Base-by-base conservation (phyloP, 1,140 invertebrate genomes). In the Ceratosolen fusciceps region DNA sequence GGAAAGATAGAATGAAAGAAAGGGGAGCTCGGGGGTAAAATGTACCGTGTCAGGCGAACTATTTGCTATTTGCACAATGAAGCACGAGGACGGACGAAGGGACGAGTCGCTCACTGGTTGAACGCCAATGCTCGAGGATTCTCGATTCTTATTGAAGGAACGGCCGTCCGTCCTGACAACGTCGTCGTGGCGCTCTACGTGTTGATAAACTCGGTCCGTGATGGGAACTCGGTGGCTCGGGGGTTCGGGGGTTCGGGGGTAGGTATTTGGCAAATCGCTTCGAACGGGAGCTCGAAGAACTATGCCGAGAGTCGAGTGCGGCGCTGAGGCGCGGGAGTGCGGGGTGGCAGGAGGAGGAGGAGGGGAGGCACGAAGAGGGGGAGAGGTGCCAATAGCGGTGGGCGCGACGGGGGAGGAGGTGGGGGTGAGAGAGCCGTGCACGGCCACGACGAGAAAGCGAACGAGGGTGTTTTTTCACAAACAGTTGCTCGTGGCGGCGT, bases 391-490 rank as follows among this genome's bases (percentile, higher is more conserved):
- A 75, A 76, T 70, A 77, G 62, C 68, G 83, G 85, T 87, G 85
- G 83, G 83, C 85, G 82, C 76, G 77, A 83, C 82, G 77, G 80
- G 47, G 70, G 52, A n/a, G n/a, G n/a, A n/a, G n/a, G n/a, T n/a
- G n/a, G n/a, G n/a, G n/a, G n/a, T n/a, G n/a, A n/a, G n/a, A n/a
- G 47, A 73, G 29, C 24, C n/a, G 19, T 47, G 75, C 75, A 62
- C 47, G 16, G n/a, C 67, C 52, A 9, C 14, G n/a, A 37, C 79
- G 84, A 84, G 83, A 82, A 82, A 84, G 83, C 82, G 85, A 87
- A 87, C 83, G 87, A 88, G 88, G 88, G 87, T 90, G 89, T 90
- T 90, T 90, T 91, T 91, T 89, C 88, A 90, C 89, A 88, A 90
- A 89, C 89, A 90, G 90, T 90, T 90, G 90, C 89, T 90, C 86